Evolutionary conservation across 2,113 vertebrate species (phyloP).

Genomic region (Mystacornis crossleyi): DNA sequence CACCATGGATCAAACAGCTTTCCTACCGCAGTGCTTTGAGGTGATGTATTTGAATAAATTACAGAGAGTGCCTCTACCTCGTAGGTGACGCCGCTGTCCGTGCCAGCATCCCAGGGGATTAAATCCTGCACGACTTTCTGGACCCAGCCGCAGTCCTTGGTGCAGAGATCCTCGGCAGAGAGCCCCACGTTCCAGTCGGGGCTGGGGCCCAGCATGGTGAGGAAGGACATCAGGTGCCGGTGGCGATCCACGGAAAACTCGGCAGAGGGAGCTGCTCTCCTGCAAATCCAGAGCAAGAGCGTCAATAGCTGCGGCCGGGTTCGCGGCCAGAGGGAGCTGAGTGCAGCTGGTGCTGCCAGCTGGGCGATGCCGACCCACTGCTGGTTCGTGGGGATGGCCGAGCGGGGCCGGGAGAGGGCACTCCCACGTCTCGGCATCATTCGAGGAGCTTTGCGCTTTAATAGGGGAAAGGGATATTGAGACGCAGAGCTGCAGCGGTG

Average conservation of each 20-base stretch:
- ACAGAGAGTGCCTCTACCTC: constrained; percentile 75
- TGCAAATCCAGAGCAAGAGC: constrained; percentile 50
- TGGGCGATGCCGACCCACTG: background rate
- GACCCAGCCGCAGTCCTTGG: constrained; percentile 97
- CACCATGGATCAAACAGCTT: background rate
- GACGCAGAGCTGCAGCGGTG: background rate
- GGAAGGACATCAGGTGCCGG: constrained; percentile 96
- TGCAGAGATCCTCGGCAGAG: constrained; percentile 94
- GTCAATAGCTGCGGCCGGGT: background rate
- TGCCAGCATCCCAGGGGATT: constrained; percentile 98
- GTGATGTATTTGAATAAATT: fast-evolving
- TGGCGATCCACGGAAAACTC: constrained; percentile 96
- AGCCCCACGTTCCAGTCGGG: constrained; percentile 98
- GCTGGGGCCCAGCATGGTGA: constrained; percentile 96
- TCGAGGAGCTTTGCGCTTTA: background rate
- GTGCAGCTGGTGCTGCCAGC: background rate
- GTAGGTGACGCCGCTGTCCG: constrained; percentile 93
- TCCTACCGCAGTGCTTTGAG: background rate
- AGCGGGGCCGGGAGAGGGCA: background rate
- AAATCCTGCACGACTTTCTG: constrained; percentile 93
- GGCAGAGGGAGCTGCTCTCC: constrained; percentile 94
- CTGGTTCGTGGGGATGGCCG: background rate
- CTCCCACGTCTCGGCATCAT: background rate
- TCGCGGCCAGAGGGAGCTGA: background rate
- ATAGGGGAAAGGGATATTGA: background rate